Percentiles rank a stretch among this genome's conserved stretches.
Conservation (phyloP, 2,113 vertebrate genomes). For the Sylvia atricapilla region DNA sequence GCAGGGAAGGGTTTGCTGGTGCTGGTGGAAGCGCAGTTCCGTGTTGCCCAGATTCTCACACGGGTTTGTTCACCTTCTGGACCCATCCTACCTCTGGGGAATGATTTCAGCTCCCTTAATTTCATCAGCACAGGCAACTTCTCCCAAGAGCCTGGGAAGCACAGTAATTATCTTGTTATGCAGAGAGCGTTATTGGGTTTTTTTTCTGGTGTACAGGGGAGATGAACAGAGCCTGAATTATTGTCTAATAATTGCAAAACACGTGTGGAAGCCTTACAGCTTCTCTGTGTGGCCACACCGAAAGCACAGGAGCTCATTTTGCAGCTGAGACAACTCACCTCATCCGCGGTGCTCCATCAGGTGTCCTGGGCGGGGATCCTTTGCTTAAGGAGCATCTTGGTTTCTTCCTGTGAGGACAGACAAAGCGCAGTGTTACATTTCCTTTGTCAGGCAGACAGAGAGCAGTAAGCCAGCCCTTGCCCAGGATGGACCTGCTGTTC, state of each 20-base stretch:
- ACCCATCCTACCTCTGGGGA: neutral
- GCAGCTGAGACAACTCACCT: constrained; percentile 11
- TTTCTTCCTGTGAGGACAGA: constrained; percentile 15
- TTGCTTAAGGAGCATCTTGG: neutral
- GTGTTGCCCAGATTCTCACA: neutral
- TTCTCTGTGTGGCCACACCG: neutral
- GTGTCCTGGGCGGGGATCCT: neutral
- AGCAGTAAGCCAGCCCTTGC: neutral
- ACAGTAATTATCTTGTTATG: neutral
- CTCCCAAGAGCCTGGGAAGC: neutral
- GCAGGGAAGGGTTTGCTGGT: neutral
- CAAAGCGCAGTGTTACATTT: neutral
- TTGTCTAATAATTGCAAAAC: neutral
- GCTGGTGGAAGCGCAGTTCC: neutral
- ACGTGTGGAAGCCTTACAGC: neutral
- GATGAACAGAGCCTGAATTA: neutral
- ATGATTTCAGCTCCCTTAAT: neutral
- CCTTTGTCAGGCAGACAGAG: neutral
- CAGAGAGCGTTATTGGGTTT: accelerated
- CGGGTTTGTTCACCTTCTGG: neutral
- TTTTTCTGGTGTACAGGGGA: neutral
- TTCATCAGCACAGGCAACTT: neutral
- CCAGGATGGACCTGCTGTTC: neutral
- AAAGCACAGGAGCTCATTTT: neutral
- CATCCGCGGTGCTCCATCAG: neutral